phyloP scores from a whole-genome alignment of 2,113 vertebrate genomes.

The Piprites chloris region DNA sequence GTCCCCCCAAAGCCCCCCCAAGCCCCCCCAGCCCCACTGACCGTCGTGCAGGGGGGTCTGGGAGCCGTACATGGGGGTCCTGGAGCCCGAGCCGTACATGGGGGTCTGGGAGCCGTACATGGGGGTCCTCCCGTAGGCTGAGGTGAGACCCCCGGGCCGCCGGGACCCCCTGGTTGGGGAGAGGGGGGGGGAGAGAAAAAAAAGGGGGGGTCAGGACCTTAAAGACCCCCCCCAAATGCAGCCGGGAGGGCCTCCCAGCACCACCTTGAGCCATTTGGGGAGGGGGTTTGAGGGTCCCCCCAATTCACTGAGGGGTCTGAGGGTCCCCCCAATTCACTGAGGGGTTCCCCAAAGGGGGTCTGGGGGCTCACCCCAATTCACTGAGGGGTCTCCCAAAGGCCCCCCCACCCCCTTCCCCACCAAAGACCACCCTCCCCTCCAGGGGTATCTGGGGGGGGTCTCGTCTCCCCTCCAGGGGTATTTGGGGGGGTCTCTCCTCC shows the following conservation, averaged over 20 bases:
- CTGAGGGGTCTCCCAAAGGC: too few relatives aligned
- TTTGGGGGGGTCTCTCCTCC: background rate
- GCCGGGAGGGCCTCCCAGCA: rapidly evolving
- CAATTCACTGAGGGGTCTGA: too few relatives aligned
- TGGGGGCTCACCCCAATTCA: too few relatives aligned
- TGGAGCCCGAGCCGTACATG: constrained; percentile 90
- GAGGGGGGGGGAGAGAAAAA: rapidly evolving
- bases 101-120: constrained; percentile 94
- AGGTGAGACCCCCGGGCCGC: constrained; percentile 81
- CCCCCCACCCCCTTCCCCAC: too few relatives aligned
- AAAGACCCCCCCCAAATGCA: too few relatives aligned
- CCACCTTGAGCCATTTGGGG: too few relatives aligned
- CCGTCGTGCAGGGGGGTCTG: constrained; percentile 93
- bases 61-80: constrained; percentile 92
- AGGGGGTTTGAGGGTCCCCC: too few relatives aligned
- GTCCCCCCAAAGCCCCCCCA: background rate
- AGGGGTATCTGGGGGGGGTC: too few relatives aligned
- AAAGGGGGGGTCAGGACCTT: rapidly evolving
- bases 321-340: too few relatives aligned
- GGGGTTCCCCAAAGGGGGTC: too few relatives aligned
- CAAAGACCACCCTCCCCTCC: too few relatives aligned
- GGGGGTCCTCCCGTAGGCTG: constrained; percentile 85
- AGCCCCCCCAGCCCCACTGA: constrained; percentile 33
- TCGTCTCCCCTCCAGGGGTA: too few relatives aligned
- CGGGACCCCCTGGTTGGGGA: constrained; percentile 81